Evolutionary conservation across 2,888 invertebrate species (phyloP), one percentile per base, ranked within the genome.

Genomic region (Mycalesis mineus): DNA sequence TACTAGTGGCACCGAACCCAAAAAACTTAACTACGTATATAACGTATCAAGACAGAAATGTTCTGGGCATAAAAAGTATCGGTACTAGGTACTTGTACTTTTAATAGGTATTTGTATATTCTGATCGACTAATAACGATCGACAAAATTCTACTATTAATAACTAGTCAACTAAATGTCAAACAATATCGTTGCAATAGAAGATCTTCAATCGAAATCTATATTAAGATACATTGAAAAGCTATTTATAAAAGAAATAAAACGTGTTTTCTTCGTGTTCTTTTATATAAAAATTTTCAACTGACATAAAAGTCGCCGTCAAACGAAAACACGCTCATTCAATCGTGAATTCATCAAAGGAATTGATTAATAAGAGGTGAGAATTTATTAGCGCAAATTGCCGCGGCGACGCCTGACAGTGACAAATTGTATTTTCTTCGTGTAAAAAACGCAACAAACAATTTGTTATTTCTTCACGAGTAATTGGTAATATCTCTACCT

Each of bases 281-380:
- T 49, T 50, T n/a, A 8, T 44, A 50, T 33, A 47, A 41, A 49
- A 54, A 57, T 56, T 50, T 58, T 56, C 52, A 55, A 61, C 51
- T 44, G 45, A 14, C 14, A 15, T 36, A 44, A 37, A 50, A 47
- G 47, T 31, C 17, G 11, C 47, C 31, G 15, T 37, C 59, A 56
- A 57, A 51, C 53, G 61, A 57, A 61, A 61, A 61, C 48, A 64
- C 60, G 57, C 61, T 61, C 55, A 60, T 64, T 58, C 50, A 57
- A 42, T 42, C 42, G 44, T 42, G 53, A 63, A 66, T 62, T 65
- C 60, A 62, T 68, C 65, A 65, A 65, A 65, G 64, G 60, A 61
- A 65, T 64, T 65, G 62, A 62, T 62, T 67, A 65, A 64, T 63
- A 63, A 54, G 57, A 64, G 65, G 65, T 65, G 64, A 58, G 57